A percentile compares a stretch with the other conserved stretches of the same genome.
These are phyloP conservation scores for Galleria mellonella DNA, from an alignment of 1,140 invertebrate genomes.

Conservation along the genomic window DNA sequence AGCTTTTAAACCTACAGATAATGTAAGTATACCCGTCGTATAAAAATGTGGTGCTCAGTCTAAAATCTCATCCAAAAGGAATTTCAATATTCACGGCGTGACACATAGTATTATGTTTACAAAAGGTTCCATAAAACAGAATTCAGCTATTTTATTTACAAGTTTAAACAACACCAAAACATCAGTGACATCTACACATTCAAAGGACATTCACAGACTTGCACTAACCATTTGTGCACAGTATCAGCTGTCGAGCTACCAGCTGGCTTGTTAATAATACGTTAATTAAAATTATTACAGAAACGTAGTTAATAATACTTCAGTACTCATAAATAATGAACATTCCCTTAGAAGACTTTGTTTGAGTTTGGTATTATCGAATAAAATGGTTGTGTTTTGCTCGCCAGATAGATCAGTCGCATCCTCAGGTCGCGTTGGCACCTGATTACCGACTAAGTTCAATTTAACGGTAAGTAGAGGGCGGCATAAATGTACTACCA, in stretches of 20 bases:
- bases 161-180: conserved; percentile 27
- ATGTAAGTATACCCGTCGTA: conserved; percentile 11
- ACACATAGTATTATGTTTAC: not conserved
- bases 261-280: too few species aligned
- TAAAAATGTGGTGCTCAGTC: conserved; percentile 21
- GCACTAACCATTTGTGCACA: not conserved
- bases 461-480: not conserved
- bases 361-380: not conserved
- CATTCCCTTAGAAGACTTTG: not conserved
- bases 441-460: too few species aligned
- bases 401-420: not conserved
- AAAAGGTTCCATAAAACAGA: conserved; percentile 17
- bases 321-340: not conserved
- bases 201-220: conserved; percentile 13
- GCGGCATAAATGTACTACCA: conserved; percentile 75
- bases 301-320: too few species aligned
- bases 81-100: not conserved
- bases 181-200: conserved; percentile 19
- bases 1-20: too few species aligned
- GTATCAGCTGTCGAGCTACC: too few species aligned
- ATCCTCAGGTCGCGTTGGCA: too few species aligned
- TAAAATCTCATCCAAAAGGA: conserved; percentile 20
- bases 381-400: not conserved
- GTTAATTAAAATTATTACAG: too few species aligned
- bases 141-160: conserved; percentile 29